These are phyloP conservation scores for Silvanus unidentatus DNA, from an alignment of 2,888 invertebrate species.

Conservation along the genomic window DNA sequence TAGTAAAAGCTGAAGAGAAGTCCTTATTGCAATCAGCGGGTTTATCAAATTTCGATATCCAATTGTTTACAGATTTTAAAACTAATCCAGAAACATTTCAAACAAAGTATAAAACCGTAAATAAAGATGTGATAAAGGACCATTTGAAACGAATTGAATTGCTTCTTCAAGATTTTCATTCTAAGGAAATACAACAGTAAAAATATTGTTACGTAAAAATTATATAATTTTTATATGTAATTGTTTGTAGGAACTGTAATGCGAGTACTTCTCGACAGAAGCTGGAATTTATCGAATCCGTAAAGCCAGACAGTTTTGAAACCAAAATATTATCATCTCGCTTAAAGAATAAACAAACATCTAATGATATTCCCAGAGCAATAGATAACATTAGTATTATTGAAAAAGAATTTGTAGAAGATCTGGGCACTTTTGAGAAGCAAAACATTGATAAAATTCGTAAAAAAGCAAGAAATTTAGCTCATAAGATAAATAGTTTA, in stretches of 20 bases:
- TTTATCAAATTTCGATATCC: background rate
- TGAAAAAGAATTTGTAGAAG: background rate
- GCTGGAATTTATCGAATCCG: background rate
- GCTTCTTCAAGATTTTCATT: too few relatives aligned
- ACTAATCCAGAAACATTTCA: background rate
- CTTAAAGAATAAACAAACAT: background rate
- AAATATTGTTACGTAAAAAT: too few relatives aligned
- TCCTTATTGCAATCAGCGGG: background rate
- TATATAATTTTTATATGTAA: too few relatives aligned
- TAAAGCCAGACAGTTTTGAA: background rate
- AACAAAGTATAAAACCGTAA: background rate
- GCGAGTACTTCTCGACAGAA: background rate
- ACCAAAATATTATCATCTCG: background rate
- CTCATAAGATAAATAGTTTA: background rate
- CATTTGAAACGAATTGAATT: background rate
- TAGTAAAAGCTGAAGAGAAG: background rate
- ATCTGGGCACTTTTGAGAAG: background rate
- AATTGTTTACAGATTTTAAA: background rate
- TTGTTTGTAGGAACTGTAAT: too few relatives aligned
- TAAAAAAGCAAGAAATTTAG: background rate
- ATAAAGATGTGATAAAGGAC: background rate
- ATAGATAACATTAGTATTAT: background rate
- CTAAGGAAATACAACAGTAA: too few relatives aligned
- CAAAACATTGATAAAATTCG: background rate
- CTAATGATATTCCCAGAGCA: background rate